Base-by-base conservation (phyloP, 2,113 vertebrate species). In the Sinosuthora webbiana region DNA sequence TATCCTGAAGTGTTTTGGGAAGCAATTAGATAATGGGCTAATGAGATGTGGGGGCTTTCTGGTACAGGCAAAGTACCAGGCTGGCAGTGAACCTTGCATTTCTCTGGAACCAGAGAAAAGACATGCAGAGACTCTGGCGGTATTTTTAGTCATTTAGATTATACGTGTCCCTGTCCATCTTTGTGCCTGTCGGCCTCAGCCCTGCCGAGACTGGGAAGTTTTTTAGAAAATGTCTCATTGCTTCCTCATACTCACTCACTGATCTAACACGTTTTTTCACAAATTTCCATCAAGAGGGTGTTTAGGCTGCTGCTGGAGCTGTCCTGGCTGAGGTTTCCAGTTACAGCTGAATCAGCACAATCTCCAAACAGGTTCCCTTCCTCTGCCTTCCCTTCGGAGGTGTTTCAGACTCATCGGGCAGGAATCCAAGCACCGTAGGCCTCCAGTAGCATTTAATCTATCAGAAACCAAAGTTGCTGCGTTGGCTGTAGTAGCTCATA, bases 1-100 rank as follows among this genome's bases (percentile, higher is more conserved):
- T 42, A 45, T 74, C 57, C 70, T 93, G 87, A 91, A 74, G 41
- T 90, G 93, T 70, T 96, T 93, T 27, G 60, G 85, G 60, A 97
- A 96, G 56, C 41, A 90, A 59, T 86, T 64, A 64, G 82, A 80
- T 78, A 88, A 90, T 14, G 63, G 59, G 30, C 79, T 96, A 37
- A 70, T 70, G 50, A 95, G 87, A 81, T 13, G 31, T 68, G 37
- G 60, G 75, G 82, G 53, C 19, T 96, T 93, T 84, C 56, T 80
- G 71, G 71, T 70, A 80, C 49, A 56, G 63, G 28, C 71, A 53
- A 90, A 95, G 41, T 75, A 89, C 87, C 84, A 49, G 70, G 44
- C 75, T 91, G 64, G 70, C 56, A 67, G 47, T 14, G 47, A 90
- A 37, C 39, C 52, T 60, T 25, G 8, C 10, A 2, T 78, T 83